Percentiles rank a stretch among this genome's conserved stretches.
phyloP scores from a whole-genome alignment of 2,888 invertebrate species.

The Balanococcus diminutus region DNA sequence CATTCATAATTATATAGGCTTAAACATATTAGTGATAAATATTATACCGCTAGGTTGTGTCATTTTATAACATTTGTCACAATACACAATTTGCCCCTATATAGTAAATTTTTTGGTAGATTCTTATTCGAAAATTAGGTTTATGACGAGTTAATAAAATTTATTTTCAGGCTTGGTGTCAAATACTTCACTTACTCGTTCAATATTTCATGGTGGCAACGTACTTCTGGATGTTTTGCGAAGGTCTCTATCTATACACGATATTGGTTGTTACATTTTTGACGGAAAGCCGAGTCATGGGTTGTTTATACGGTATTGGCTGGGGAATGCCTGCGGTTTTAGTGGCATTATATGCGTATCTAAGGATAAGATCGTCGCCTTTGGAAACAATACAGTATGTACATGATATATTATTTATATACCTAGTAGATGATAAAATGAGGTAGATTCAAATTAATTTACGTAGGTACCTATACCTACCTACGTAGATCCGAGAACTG shows the following conservation, averaged over 20 bases:
- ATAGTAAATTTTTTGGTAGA: too few species aligned
- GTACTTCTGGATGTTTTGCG: conserved; percentile 97
- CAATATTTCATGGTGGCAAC: conserved; percentile 90
- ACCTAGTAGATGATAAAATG: not conserved
- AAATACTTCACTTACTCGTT: conserved; percentile 77
- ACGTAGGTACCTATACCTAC: too few species aligned
- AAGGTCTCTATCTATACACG: conserved; percentile 91
- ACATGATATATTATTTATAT: too few species aligned
- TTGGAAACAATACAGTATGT: conserved; percentile 67
- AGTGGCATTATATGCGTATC: conserved; percentile 70
- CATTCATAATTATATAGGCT: too few species aligned
- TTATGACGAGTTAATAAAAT: not conserved
- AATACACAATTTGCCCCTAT: too few species aligned
- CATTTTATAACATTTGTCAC: too few species aligned
- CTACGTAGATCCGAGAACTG: too few species aligned
- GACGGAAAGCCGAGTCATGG: conserved; percentile 82
- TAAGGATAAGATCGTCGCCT: conserved; percentile 65
- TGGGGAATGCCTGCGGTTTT: conserved; percentile 81
- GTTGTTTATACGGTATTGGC: conserved; percentile 81
- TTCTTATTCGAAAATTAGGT: not conserved
- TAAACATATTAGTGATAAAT: too few species aligned
- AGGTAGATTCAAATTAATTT: not conserved
- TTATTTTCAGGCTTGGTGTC: conserved; percentile 73
- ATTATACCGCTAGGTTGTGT: too few species aligned
- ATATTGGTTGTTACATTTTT: conserved; percentile 90